phyloP scores from a whole-genome alignment of 2,113 vertebrate genomes.

The Formicarius rufipectus region DNA sequence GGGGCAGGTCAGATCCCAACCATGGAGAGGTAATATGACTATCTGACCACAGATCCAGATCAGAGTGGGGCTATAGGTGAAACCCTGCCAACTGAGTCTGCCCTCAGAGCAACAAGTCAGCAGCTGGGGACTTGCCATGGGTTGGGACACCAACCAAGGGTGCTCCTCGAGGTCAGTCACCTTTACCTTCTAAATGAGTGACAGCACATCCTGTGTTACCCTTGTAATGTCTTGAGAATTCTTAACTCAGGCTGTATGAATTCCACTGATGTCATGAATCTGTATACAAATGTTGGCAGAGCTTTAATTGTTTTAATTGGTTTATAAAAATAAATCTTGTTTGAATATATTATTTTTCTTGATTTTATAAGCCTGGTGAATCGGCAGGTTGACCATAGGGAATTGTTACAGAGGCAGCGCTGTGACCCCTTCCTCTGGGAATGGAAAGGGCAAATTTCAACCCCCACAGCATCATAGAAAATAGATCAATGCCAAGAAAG shows the following conservation, averaged over 20 bases:
- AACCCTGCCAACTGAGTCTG: not conserved
- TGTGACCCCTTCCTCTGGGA: not conserved
- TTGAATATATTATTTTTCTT: not conserved
- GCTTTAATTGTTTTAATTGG: no score
- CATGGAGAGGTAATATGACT: not conserved
- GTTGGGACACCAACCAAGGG: not conserved
- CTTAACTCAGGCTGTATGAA: not conserved
- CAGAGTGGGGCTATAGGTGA: not conserved
- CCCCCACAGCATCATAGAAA: not conserved
- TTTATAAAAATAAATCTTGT: not conserved
- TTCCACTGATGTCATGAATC: not conserved
- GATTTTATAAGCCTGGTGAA: not conserved
- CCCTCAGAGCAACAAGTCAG: not conserved
- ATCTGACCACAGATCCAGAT: not conserved
- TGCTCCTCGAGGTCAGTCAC: no score
- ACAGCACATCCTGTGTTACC: not conserved
- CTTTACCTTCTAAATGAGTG: not conserved
- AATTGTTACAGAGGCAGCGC: not conserved
- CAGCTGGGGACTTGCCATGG: not conserved
- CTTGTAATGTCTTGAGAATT: not conserved
- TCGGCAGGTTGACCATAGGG: not conserved
- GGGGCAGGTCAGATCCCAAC: not conserved
- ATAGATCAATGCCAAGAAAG: not conserved
- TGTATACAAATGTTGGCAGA: not conserved
- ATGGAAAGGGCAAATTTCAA: not conserved